Conservation (phyloP, 1,140 invertebrate species). For the Caenorhabditis tropicalis region DNA sequence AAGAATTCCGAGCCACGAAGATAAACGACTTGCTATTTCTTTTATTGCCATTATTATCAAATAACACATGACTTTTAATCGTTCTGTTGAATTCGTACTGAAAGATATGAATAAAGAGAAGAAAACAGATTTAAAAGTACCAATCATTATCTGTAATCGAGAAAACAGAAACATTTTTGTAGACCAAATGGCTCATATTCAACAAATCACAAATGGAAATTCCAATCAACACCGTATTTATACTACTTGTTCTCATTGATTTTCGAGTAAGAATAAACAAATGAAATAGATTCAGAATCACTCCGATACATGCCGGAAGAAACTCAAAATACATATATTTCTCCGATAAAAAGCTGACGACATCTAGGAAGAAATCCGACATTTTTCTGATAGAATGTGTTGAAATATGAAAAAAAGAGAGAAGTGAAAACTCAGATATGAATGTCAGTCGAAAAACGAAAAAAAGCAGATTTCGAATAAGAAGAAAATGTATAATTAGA, state of each 20-base stretch:
- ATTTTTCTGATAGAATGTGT: background rate
- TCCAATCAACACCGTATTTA: background rate
- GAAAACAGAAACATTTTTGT: background rate
- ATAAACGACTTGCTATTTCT: background rate
- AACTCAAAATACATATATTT: background rate
- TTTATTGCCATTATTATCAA: background rate
- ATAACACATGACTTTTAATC: background rate
- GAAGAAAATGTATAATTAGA: background rate
- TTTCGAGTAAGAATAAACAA: background rate
- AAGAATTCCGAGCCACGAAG: background rate
- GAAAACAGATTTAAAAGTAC: background rate
- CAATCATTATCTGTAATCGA: background rate
- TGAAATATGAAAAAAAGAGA: background rate
- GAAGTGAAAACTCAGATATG: background rate
- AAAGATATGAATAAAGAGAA: background rate
- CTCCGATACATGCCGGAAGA: background rate
- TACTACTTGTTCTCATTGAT: conserved; percentile 1
- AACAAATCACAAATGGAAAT: conserved; percentile 3
- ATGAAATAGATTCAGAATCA: background rate
- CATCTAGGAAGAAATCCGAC: background rate
- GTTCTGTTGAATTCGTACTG: background rate
- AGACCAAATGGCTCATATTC: background rate
- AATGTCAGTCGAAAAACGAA: background rate
- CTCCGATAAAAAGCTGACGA: background rate
- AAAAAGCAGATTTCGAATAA: background rate